Conservation (phyloP, 2,888 invertebrate genomes). For the Acrocyrtus sp. region DNA sequence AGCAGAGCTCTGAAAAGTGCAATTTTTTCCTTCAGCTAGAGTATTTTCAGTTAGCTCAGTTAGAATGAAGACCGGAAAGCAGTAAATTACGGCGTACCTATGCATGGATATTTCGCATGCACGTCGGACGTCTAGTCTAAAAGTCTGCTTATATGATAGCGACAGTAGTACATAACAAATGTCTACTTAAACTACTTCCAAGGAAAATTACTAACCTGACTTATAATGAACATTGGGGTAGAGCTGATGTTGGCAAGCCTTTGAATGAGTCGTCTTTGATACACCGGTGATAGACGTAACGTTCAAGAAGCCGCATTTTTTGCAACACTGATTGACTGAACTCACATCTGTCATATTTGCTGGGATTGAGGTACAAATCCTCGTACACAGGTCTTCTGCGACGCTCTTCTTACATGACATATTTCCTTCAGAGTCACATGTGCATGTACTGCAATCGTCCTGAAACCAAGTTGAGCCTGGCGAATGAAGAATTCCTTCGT, state of each 20-base stretch:
- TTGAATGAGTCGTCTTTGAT: conserved; percentile 42
- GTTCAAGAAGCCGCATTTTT: conserved; percentile 54
- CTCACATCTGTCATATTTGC: conserved; percentile 46
- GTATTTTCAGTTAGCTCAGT: too few species aligned
- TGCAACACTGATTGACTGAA: conserved; percentile 57
- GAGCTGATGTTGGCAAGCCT: conserved; percentile 62
- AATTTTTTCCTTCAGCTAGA: too few species aligned
- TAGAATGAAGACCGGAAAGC: too few species aligned
- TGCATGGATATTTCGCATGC: not conserved
- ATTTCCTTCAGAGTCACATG: conserved; percentile 58
- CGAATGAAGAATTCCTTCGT: conserved; percentile 70
- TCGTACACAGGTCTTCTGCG: conserved; percentile 50
- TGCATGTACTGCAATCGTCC: conserved; percentile 63
- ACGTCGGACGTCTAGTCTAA: not conserved
- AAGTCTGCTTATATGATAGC: too few species aligned
- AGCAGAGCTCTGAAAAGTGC: too few species aligned
- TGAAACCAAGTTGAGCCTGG: conserved; percentile 62
- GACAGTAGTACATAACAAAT: too few species aligned
- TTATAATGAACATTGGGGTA: conserved; percentile 60
- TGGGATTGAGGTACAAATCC: conserved; percentile 56
- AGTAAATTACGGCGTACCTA: not conserved
- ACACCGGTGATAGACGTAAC: conserved; percentile 36
- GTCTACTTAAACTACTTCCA: too few species aligned
- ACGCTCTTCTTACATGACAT: conserved; percentile 46
- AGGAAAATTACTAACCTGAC: conserved; percentile 60